These are phyloP conservation scores for Apantesis nais DNA, from an alignment of 2,888 invertebrate species.

Conservation along the genomic window DNA sequence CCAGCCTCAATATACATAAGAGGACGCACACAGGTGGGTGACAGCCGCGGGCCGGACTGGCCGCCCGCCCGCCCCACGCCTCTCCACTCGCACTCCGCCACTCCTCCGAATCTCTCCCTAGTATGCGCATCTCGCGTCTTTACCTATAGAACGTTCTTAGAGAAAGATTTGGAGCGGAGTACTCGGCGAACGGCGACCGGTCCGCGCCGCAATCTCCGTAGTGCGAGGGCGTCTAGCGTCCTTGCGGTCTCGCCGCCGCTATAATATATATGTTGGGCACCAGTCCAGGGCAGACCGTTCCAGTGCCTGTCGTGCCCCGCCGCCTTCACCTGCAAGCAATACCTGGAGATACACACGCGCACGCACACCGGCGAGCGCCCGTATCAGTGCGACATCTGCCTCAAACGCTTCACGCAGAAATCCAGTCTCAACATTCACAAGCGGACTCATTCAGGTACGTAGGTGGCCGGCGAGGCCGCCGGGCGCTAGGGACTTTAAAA, in stretches of 20 bases:
- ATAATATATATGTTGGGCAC: conserved; percentile 84
- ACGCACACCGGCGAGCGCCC: conserved; percentile 86
- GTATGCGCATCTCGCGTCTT: conserved; percentile 28
- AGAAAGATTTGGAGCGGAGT: conserved; percentile 74
- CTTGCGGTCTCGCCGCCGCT: conserved; percentile 79
- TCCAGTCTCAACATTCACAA: conserved; percentile 93
- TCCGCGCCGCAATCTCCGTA: conserved; percentile 80
- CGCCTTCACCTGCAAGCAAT: conserved; percentile 86
- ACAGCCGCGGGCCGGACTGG: conserved; percentile 79
- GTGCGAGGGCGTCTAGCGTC: conserved; percentile 79
- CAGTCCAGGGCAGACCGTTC: conserved; percentile 86
- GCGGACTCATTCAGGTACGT: conserved; percentile 89
- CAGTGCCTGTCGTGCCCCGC: conserved; percentile 87
- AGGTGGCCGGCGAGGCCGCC: conserved; percentile 47
- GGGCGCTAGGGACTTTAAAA: conserved; percentile 52
- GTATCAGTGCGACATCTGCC: conserved; percentile 90
- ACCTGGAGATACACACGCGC: conserved; percentile 87
- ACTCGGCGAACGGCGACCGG: conserved; percentile 79
- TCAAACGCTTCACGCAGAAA: conserved; percentile 93
- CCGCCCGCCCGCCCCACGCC: conserved; percentile 71
- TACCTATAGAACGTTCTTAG: conserved; percentile 25
- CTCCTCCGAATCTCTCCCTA: conserved; percentile 62
- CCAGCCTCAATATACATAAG: conserved; percentile 92
- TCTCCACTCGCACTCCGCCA: conserved; percentile 55
- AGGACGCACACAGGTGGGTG: conserved; percentile 90